A percentile compares a stretch with the other conserved stretches of the same genome.
These are phyloP conservation scores for Biston stratarius DNA, from an alignment of 2,888 invertebrate species.

Conservation along the genomic window DNA sequence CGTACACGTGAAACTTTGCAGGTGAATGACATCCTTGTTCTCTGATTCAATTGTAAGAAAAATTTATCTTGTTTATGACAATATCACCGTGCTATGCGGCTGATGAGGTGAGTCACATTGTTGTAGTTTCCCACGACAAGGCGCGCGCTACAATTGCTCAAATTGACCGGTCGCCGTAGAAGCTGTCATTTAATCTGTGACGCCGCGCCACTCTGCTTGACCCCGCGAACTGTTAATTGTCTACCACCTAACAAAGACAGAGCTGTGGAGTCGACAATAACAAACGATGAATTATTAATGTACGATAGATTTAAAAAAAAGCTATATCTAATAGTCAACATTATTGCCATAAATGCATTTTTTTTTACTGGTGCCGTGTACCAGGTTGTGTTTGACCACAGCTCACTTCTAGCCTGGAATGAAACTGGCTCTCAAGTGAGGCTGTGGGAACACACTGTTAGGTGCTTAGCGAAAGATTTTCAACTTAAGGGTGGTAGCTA, in stretches of 20 bases:
- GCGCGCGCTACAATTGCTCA: conserved; percentile 63
- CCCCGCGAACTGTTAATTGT: conserved; percentile 74
- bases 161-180: conserved; percentile 74
- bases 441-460: no score
- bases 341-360: no score
- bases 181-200: conserved; percentile 10
- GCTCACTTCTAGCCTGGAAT: no score
- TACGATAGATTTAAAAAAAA: no score
- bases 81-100: conserved; percentile 36
- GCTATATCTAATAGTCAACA: no score
- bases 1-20: neutral
- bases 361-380: no score
- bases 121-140: conserved; percentile 71
- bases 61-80: conserved; percentile 13
- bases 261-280: conserved; percentile 50
- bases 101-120: conserved; percentile 63
- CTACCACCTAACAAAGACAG: conserved; percentile 63
- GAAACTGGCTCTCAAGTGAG: no score
- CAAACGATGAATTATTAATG: no score
- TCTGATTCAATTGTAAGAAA: neutral
- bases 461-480: no score
- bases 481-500: no score
- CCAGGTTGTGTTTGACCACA: no score
- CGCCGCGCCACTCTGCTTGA: conserved; percentile 67
- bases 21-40: neutral